Base-by-base conservation (phyloP, 2,888 invertebrate genomes). In the Polydrusus pterygomalis region DNA sequence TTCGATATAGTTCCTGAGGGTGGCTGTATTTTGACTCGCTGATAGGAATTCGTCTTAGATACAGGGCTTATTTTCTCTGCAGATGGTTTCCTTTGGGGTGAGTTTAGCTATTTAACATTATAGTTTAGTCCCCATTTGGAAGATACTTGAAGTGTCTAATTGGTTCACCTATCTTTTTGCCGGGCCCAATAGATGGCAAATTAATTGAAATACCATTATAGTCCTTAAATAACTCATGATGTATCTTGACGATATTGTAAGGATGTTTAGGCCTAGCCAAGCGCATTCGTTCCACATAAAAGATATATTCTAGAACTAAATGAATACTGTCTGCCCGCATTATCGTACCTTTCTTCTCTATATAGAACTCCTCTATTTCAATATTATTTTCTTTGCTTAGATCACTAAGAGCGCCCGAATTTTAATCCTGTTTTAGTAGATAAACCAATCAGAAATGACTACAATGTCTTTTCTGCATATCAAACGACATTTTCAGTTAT, bases 311-410 rank as follows among this genome's bases (percentile, higher is more conserved):
- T 30, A 56, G 20, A 13, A 30, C 30, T 13, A 25, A 20, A 30
- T 30, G 56, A 2, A 56, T 25, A 17, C 9, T 56, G 30, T 56
- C 20, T 5, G 56, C 56, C 17, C 20, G 5, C 56, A 56, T 56
- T 3, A 56, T 56, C 13, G 56, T 56, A 10, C 20, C 6, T 20
- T 10, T 25, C 6, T 30, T 20, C n/a, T 56, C 56, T 13, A 56
- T 5, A 56, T 56, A 56, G 30, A 56, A 25, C 17, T 56, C 20
- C 17, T 56, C 56, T 13, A 56, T 56, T 56, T n/a, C 17, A n/a
- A 56, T 56, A 3, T 56, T 17, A 5, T 56, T 20, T 30, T 20
- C 25, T 20, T 56, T 56, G 13, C 25, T 30, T 30, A 56, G 17
- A 9, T 56, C 56, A 3, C 18, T 20, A 15, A 20, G 20, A 20